These are phyloP conservation scores for Alectura lathami DNA, from an alignment of 2,113 vertebrate species.

Conservation along the genomic window DNA sequence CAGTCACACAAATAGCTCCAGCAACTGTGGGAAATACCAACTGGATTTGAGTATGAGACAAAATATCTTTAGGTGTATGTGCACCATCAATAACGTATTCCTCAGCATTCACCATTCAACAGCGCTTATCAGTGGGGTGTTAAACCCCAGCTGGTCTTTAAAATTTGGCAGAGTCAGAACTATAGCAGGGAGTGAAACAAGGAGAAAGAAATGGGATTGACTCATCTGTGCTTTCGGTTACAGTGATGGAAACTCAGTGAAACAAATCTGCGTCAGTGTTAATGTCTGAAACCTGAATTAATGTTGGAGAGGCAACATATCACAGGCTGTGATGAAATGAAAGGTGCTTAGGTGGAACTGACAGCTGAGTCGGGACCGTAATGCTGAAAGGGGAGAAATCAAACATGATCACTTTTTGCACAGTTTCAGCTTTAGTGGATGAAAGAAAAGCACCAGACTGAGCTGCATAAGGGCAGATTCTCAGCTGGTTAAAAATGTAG, in stretches of 20 bases:
- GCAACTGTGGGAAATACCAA: not conserved
- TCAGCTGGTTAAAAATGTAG: not conserved
- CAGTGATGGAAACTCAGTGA: not conserved
- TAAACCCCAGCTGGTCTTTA: not conserved
- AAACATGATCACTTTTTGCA: not conserved
- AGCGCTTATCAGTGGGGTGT: not conserved
- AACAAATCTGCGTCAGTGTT: slow-evolving; percentile 21
- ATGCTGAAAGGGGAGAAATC: slow-evolving; percentile 20
- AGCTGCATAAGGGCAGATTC: not conserved
- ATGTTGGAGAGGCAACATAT: slow-evolving; percentile 30
- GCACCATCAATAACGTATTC: rapidly evolving
- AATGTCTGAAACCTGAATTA: slow-evolving; percentile 3
- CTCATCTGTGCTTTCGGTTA: not conserved
- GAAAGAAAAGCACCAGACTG: not conserved
- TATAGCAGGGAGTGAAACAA: not conserved
- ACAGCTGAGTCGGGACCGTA: not conserved
- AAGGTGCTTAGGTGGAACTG: not conserved
- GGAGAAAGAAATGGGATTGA: slow-evolving; percentile 18
- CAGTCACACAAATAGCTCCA: slow-evolving; percentile 9
- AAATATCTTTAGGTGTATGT: not conserved
- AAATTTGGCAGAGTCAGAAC: not conserved
- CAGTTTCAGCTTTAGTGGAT: not conserved
- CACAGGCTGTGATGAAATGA: not conserved
- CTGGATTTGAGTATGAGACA: not conserved
- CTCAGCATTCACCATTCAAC: not conserved